A percentile compares a stretch with the other conserved stretches of the same genome.
phyloP scores from a whole-genome alignment of 2,888 invertebrate species.

The Synergus umbraculus region DNA sequence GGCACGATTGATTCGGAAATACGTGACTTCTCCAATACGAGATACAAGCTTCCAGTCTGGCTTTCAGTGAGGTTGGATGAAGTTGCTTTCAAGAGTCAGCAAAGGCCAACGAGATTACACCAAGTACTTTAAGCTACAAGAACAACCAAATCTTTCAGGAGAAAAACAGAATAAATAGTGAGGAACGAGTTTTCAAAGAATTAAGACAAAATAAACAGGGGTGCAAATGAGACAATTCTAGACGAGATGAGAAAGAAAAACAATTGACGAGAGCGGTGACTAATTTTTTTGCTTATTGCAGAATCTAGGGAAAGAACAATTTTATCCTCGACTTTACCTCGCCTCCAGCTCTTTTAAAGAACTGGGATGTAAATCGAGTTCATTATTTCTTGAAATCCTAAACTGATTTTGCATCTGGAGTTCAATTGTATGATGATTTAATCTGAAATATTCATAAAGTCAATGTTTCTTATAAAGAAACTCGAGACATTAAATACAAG shows the following conservation, averaged over 20 bases:
- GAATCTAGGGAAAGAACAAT: neutral
- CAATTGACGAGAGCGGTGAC: neutral
- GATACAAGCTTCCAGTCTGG: neutral
- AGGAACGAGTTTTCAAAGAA: conserved; percentile 17
- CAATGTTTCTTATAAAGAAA: neutral
- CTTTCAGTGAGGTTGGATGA: conserved; percentile 14
- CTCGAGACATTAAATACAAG: neutral
- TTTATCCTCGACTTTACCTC: neutral
- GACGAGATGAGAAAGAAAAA: neutral
- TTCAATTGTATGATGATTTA: conserved; percentile 1
- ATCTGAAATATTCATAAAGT: neutral
- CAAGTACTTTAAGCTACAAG: conserved; percentile 22
- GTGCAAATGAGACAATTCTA: conserved; percentile 27
- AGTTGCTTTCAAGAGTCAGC: conserved; percentile 28
- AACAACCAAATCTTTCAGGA: conserved; percentile 16
- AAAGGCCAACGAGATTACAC: conserved; percentile 22
- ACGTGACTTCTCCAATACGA: conserved; percentile 23
- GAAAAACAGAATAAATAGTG: conserved; percentile 22
- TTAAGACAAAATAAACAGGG: conserved; percentile 12
- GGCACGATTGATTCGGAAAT: conserved; percentile 34
- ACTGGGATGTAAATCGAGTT: neutral
- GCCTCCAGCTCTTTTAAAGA: neutral
- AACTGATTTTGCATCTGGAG: neutral
- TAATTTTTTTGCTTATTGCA: conserved; percentile 19
- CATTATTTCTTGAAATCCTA: neutral